Conservation (phyloP, 2,888 invertebrate genomes). For the Apodemia mormo region DNA sequence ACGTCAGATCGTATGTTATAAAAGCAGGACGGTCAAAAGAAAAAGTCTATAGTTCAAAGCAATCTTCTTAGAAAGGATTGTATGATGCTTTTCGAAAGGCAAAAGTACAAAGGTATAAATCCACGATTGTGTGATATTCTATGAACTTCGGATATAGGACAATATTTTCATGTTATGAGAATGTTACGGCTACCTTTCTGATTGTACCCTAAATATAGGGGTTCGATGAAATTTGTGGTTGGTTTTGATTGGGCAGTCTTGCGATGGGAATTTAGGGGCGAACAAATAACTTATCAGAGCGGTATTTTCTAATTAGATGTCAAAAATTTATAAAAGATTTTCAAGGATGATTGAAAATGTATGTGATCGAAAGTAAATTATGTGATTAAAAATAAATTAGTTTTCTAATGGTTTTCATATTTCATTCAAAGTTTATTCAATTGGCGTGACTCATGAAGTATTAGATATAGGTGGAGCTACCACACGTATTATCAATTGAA, state of each 20-base stretch:
- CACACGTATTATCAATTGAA: too few relatives aligned
- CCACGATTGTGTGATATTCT: constrained; percentile 8
- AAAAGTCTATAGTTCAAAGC: neutral
- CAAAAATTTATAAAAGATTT: too few relatives aligned
- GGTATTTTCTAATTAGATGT: too few relatives aligned
- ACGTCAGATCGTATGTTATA: neutral
- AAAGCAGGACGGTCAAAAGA: constrained; percentile 6
- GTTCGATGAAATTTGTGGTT: constrained; percentile 49
- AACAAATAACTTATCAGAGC: too few relatives aligned
- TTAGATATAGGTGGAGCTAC: too few relatives aligned
- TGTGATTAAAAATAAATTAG: too few relatives aligned
- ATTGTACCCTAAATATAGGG: constrained; percentile 41
- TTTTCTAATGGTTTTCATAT: too few relatives aligned
- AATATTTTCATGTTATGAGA: constrained; percentile 22
- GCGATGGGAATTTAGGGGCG: neutral
- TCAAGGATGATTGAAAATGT: too few relatives aligned
- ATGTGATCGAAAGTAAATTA: too few relatives aligned
- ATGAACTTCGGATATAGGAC: constrained; percentile 14
- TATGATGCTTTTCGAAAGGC: neutral
- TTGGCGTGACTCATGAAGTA: too few relatives aligned
- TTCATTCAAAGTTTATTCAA: too few relatives aligned
- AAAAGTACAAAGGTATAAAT: constrained; percentile 15
- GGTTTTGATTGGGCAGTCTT: constrained; percentile 51
- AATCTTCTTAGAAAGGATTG: constrained; percentile 3
- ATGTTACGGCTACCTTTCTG: constrained; percentile 30